Evolutionary conservation across 92 coral and sea anemone genomes (phyloP), one percentile per base, ranked within the genome.

Genomic region (Scolanthus callimorphus): DNA sequence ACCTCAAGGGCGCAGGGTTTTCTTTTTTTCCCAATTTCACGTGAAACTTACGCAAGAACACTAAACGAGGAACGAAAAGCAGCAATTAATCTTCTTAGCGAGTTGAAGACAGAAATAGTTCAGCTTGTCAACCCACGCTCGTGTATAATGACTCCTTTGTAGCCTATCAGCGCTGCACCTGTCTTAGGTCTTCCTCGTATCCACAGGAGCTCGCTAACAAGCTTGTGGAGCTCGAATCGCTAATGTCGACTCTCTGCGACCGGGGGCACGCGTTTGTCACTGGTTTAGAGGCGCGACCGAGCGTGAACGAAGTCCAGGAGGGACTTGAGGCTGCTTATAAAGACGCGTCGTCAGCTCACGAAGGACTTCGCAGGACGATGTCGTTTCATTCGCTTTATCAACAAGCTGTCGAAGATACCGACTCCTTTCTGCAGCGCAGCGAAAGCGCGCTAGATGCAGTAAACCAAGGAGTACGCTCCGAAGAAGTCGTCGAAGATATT

Each of bases 301-400:
- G 39, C n/a, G 62, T 51, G 2, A 63, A 59, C 20, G 20, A 37
- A n/a, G 23, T 31, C 1, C 55, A 27, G 2, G 73, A 53, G 3
- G 41, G 52, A n/a, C 63, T 80, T 11, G 69, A 68, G 34, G 54
- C 23, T 28, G 43, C 77, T 19, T 76, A 60, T 24, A 62, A 61
- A 48, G 80, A 72, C 39, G 90, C 69, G n/a, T 47, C 50, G 19
- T 26, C 60, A 9, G 71, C 41, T 20, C 74, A 64, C n/a, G 80
- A 49, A 8, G 69, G 55, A 39, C 49, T 83, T 1, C 80, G 78
- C 29, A 71, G 68, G 60, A 78, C 80, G 23, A 39, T 82, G 1
- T 83, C 86, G 3, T 87, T 73, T 47, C 95, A 70, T 73, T 45
- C 57, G 39, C 89, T 77, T 29, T 87, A 72, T 54, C 76, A 61